Base-by-base conservation (phyloP, 2,888 invertebrate species). In the Spilosoma lubricipeda region DNA sequence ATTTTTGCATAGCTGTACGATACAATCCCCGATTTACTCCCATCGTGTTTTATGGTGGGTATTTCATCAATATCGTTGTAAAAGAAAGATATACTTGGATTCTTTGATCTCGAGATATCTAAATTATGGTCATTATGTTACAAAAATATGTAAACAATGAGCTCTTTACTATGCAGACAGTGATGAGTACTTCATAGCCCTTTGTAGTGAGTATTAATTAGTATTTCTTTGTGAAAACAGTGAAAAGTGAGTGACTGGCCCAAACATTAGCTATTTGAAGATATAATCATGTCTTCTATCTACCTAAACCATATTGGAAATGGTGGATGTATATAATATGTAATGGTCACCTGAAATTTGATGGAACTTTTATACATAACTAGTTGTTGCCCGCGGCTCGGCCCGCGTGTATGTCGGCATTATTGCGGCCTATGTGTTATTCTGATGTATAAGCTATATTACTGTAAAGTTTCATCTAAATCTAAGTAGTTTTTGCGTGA, bases 41-140 rank as follows among this genome's bases (percentile, higher is more conserved):
- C 52, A 73, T 71, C 79, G 79, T 82, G 72, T 86, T 90, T 89
- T 87, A 88, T 82, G 79, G 77, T 77, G 79, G 78, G 76, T 82
- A 85, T 90, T 67, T 89, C 88, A 91, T 92, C 91, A 89, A 91
- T 92, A 90, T 90, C 45, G 45, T 67, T 45, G 27, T 45, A 67
- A 45, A 27, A 67, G 42, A 27, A 88, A 64, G 88, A 82, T 79
- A 79, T 76, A 74, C 59, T 72, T 79, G 78, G 85, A 86, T 90
- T 90, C 91, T 93, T 93, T 93, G 92, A 93, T 93, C 92, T 91
- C 81, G 76, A 72, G 77, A 80, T 77, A 71, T 77, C 72, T 69
- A 68, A 73, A 80, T 84, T 80, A 82, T 82, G 75, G 36, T 73
- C 74, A 80, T 84, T 80, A 82, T 82, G 75, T 45, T 73, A 75